Base-by-base conservation (phyloP, 2,113 vertebrate genomes). In the Pardalotus punctatus region DNA sequence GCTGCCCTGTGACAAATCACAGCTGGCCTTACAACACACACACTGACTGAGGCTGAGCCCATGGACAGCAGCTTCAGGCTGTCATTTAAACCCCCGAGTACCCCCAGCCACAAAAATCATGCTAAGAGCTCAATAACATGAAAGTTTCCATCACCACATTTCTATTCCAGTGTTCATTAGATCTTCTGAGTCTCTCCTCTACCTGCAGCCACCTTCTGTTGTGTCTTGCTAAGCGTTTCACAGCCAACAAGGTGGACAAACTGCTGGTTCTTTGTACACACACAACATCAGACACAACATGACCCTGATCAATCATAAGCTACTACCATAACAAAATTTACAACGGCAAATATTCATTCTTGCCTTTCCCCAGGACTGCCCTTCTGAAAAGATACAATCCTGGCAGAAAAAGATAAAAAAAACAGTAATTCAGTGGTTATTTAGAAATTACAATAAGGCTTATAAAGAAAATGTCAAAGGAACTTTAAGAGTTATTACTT, bases 1-100 rank as follows among this genome's bases (percentile, higher is more conserved):
- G 76, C 51, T 78, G 64, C 92, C 78, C 72, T 92, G 83, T 74
- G 93, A 97, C 87, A 93, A 88, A 94, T 74, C 86, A 69, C 94
- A 95, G 80, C 93, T 86, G 94, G 76, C 80, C 47, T 74, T 64
- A 81, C 50, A 70, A 70, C 27, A 88, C 35, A 36, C 66, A 54
- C 51, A 67, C 47, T 4, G 18, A 20, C 50, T 25, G 43, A 90
- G 94, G 60, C 33, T 14, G 15, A 92, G 67, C 64, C 1, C 0
- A 78, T 1, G 7, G 51, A 51, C 76, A 81, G 76, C 50, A 88
- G 65, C 79, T 93, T 86, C 57, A 81, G 60, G 56, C 56, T 61
- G 14, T 71, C 19, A 23, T 64, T 78, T 84, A 81, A 86, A 78
- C 51, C 38, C 50, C 21, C 0, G 5, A 60, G 47, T 62, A 78